Conservation (phyloP, 2,113 vertebrate species). For the Argyrosomus japonicus region DNA sequence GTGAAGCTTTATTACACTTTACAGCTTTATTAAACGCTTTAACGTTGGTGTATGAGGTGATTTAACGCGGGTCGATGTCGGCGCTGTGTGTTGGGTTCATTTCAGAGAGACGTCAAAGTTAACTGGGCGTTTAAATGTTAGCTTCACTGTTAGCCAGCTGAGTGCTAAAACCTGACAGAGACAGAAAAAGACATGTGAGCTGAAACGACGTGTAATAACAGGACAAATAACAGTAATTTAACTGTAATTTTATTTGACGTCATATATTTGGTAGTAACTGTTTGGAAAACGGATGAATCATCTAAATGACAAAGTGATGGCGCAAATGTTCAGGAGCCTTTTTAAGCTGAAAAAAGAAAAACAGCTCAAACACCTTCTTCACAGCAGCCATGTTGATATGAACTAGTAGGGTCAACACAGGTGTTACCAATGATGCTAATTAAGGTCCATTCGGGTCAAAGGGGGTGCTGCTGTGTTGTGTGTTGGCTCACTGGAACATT, state of each 20-base stretch:
- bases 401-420: too few relatives aligned
- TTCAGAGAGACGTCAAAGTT: not conserved
- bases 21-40: not conserved
- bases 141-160: not conserved
- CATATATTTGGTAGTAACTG: not conserved
- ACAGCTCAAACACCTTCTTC: too few relatives aligned
- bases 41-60: accelerated
- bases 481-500: too few relatives aligned
- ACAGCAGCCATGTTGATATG: too few relatives aligned
- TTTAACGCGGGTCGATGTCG: not conserved
- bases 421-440: too few relatives aligned
- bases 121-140: not conserved
- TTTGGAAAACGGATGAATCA: not conserved
- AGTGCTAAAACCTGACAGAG: not conserved
- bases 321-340: not conserved
- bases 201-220: too few relatives aligned
- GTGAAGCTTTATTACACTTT: not conserved
- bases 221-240: not conserved
- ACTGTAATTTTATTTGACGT: not conserved
- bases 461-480: too few relatives aligned
- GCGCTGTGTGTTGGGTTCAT: not conserved
- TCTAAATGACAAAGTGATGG: too few relatives aligned
- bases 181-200: not conserved
- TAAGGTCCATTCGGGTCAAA: too few relatives aligned
- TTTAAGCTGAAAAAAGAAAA: not conserved